Base-by-base conservation (phyloP, 1,140 invertebrate genomes). In the Cydia pomonella region DNA sequence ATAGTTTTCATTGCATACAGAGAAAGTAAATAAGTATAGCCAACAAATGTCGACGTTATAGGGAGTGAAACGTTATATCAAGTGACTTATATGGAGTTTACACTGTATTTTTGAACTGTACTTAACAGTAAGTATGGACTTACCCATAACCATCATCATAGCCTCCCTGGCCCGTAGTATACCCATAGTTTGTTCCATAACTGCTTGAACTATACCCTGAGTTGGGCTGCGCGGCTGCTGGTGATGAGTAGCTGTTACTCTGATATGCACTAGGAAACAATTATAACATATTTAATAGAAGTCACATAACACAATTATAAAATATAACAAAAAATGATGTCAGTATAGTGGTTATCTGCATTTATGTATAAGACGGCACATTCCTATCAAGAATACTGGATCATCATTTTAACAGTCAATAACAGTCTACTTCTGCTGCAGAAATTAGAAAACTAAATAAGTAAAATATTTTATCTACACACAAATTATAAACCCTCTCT, bases 311-410 rank as follows among this genome's bases (percentile, higher is more conserved):
- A 50, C 71, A 71, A 74, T 50, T 5, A n/a, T 29, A 10, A 74
- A 73, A 69, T 41, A n/a, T 75, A 62, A 13, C 1, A 33, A 23
- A 62, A 64, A 21, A 29, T 27, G 69, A 44, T 25, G n/a, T 89
- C 87, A 89, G 87, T 77, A 78, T 79, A 74, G 76, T 76, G 69
- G 66, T 63, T 84, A 79, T 91, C 89, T 86, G 87, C 90, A 91
- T 87, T 73, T 90, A 77, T 86, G 87, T 92, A 79, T 92, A 82
- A 90, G 90, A 90, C 89, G 90, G 90, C 90, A 91, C 69, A 92
- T 92, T 92, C 90, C 90, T 92, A 92, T 91, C 86, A 84, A 77
- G 76, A 78, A 82, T 79, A 77, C 53, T 77, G 87, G 76, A 81
- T 92, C 90, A 92, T 92, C 88, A 92, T 82, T 41, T 63, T 71